Percentiles rank a stretch among this genome's conserved stretches.
These are phyloP conservation scores for Coenonympha glycerion DNA, from an alignment of 2,888 invertebrate genomes.

Conservation along the genomic window DNA sequence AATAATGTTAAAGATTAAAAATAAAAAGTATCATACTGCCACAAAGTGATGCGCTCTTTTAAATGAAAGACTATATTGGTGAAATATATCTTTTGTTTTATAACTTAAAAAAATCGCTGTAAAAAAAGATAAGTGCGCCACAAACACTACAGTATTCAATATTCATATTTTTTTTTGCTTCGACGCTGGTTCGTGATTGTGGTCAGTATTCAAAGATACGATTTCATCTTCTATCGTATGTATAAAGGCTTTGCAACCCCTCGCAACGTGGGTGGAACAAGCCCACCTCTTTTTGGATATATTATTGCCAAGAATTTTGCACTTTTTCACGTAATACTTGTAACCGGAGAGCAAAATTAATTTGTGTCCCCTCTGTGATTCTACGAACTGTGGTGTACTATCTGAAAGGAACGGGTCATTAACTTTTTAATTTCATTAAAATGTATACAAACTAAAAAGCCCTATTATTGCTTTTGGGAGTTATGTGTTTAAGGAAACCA, in stretches of 20 bases:
- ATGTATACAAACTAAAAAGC: too few species aligned
- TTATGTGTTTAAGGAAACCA: too few species aligned
- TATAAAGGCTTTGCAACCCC: constrained; percentile 27
- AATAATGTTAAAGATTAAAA: too few species aligned
- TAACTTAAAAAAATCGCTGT: too few species aligned
- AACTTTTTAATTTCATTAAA: neutral
- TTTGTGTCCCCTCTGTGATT: constrained; percentile 22
- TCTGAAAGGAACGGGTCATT: constrained; percentile 1
- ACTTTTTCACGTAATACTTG: constrained; percentile 22
- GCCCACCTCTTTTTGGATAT: constrained; percentile 14
- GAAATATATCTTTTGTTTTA: too few species aligned
- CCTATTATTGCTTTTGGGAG: too few species aligned
- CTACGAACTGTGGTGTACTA: constrained; percentile 11
- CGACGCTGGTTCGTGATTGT: constrained; percentile 16
- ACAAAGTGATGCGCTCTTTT: too few species aligned
- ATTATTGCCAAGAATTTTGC: neutral
- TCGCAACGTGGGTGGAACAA: constrained; percentile 16
- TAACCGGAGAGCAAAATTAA: constrained; percentile 21
- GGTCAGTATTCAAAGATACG: constrained; percentile 15
- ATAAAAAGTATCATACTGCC: too few species aligned
- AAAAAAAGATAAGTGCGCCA: too few species aligned
- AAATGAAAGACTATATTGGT: too few species aligned
- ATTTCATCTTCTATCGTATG: constrained; percentile 31
- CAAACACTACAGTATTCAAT: too few species aligned
- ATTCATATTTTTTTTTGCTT: neutral